Evolutionary conservation across 2,888 invertebrate genomes (phyloP), one percentile per base, ranked within the genome.

Genomic region (Selenia dentaria): DNA sequence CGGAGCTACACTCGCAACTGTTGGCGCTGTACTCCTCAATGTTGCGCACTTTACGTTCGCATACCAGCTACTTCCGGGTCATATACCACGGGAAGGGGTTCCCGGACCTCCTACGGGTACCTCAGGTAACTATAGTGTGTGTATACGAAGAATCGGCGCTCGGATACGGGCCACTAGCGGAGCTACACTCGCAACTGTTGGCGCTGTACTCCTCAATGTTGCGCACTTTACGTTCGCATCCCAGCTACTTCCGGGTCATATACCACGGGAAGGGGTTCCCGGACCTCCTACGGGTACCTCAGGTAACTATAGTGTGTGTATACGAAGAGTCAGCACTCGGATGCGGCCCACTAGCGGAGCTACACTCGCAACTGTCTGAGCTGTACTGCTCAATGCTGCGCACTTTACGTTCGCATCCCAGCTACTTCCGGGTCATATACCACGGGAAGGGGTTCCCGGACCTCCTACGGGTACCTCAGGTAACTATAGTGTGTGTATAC

Each of bases 241-340:
- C 96, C 0, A 95, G 96, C 64, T 98, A 98, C 80, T 99, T 98
- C 79, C 91, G 98, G 8, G 99, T 99, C 0, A 95, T 96, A 0
- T 99, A 98, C 86, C 98, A 96, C 69, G 99, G 99, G 0, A 91
- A 92, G 41, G 98, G 97, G 0, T 98, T 98, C 80, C 98, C 98
- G 0, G 92, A 94, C 0, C 67, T 79, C 6, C 95, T 83, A 27
- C 61, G 75, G 4, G 64, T 67, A 18, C 65, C 72, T 0, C 51
- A 76, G 59, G 86, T 86, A 10, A 72, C 74, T 69, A 1, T 16
- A 16, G 94, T 95, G 0, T 85, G 92, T 0, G 96, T 97, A 54
- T 98, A 97, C 77, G 97, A 98, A 74, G 94, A 94, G 57, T 96
- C 97, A 70, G 95, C 95, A 10, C 95, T 95, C 60, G 97, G 98